phyloP scores from a whole-genome alignment of 2,113 vertebrate genomes.

The Eleginops maclovinus region DNA sequence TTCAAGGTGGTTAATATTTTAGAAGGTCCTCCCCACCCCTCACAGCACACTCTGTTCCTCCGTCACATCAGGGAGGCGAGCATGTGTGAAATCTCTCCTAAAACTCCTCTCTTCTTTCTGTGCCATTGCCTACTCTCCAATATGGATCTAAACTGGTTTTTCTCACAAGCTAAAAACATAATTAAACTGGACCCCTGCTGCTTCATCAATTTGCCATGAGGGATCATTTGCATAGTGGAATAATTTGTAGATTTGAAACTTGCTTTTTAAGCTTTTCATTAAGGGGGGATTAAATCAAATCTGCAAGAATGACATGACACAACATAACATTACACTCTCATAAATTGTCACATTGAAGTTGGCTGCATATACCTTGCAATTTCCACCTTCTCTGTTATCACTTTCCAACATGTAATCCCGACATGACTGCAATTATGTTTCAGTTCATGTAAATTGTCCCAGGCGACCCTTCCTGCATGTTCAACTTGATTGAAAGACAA shows the following conservation, averaged over 20 bases:
- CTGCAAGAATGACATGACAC: not conserved
- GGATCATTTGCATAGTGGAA: not conserved
- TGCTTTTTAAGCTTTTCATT: not conserved
- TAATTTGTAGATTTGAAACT: too few species aligned
- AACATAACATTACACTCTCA: not conserved
- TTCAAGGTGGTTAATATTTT: slow-evolving; percentile 27
- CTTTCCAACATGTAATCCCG: slow-evolving; percentile 12
- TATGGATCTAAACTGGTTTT: too few species aligned
- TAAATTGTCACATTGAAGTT: not conserved
- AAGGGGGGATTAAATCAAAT: not conserved
- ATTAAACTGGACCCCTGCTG: not conserved
- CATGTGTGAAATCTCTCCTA: slow-evolving; percentile 21
- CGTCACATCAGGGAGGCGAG: not conserved
- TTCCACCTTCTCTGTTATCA: not conserved
- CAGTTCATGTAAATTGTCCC: slow-evolving; percentile 30
- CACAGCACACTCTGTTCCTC: slow-evolving; percentile 11
- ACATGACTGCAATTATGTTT: slow-evolving; percentile 4
- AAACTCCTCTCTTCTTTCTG: not conserved
- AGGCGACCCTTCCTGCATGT: not conserved
- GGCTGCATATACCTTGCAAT: not conserved
- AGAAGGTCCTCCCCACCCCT: not conserved
- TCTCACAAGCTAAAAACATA: not conserved
- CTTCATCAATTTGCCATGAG: not conserved
- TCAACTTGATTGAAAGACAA: slow-evolving; percentile 1
- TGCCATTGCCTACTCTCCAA: too few species aligned